A percentile compares a stretch with the other conserved stretches of the same genome.
These are phyloP conservation scores for Sorex araneus DNA, from an alignment of 2,113 vertebrate species.

Conservation along the genomic window DNA sequence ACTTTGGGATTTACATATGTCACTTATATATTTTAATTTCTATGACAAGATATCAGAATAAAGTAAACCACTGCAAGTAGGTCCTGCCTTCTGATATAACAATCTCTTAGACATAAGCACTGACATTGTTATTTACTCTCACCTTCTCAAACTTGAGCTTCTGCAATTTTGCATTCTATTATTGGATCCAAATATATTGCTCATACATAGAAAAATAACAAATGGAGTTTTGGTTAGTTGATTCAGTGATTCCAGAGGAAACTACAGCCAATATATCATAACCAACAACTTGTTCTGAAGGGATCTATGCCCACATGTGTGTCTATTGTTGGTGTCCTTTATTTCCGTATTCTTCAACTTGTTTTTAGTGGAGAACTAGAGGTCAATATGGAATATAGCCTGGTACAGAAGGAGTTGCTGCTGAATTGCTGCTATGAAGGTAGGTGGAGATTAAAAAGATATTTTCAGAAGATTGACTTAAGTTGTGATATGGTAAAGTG, in stretches of 20 bases:
- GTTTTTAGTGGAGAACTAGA: background rate
- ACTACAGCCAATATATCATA: background rate
- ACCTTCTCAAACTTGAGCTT: background rate
- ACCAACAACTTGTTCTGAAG: background rate
- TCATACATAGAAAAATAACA: background rate
- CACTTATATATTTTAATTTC: background rate
- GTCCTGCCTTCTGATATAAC: background rate
- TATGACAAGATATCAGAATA: background rate
- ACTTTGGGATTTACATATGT: background rate
- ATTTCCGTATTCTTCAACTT: background rate
- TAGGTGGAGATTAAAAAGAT: background rate
- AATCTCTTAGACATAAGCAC: background rate
- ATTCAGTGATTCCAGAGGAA: background rate
- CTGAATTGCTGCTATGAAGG: background rate
- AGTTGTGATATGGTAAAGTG: background rate
- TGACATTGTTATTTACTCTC: background rate
- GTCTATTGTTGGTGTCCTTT: background rate
- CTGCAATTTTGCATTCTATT: background rate
- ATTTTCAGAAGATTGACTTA: background rate
- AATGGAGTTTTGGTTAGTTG: background rate
- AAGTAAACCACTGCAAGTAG: background rate
- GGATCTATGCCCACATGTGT: no score
- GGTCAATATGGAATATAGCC: accelerated
- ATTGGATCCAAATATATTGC: background rate
- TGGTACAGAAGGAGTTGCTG: background rate